Evolutionary conservation across 2,113 vertebrate genomes (phyloP).

Genomic region (Ariopsis seemanni): DNA sequence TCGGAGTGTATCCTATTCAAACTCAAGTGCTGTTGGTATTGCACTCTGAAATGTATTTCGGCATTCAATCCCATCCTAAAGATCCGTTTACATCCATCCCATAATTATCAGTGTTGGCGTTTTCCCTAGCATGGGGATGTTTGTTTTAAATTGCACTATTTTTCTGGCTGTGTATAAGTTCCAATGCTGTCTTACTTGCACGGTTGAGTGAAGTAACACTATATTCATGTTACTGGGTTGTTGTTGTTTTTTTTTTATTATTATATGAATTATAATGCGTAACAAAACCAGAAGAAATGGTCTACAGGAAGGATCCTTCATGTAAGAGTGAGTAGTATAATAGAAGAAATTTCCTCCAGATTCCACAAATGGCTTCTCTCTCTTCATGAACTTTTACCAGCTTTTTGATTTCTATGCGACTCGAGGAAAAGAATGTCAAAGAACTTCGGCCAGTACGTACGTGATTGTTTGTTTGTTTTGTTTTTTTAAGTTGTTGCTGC

Average conservation of each 20-base stretch:
- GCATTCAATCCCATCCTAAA: not conserved
- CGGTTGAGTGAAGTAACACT: not conserved
- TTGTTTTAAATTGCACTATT: not conserved
- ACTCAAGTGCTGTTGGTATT: not conserved
- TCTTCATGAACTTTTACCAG: not conserved
- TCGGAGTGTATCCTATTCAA: not conserved
- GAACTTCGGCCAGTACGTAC: not conserved
- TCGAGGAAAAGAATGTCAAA: not conserved
- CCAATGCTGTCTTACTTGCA: slow-evolving; percentile 36
- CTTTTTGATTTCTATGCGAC: too few species aligned
- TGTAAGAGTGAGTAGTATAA: not conserved
- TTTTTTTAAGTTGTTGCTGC: too few species aligned
- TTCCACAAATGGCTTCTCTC: not conserved
- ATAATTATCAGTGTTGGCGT: not conserved
- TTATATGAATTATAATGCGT: not conserved
- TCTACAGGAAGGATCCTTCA: not conserved
- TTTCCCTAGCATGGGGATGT: not conserved
- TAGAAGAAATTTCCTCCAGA: not conserved
- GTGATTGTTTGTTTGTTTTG: not conserved
- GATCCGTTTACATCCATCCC: not conserved
- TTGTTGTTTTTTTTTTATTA: not conserved
- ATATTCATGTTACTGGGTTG: not conserved
- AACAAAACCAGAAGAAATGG: not conserved
- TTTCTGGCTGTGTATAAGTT: slow-evolving; percentile 34
- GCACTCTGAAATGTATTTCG: not conserved